Conservation (phyloP, 2,888 invertebrate genomes). For the Polietes domitor region DNA sequence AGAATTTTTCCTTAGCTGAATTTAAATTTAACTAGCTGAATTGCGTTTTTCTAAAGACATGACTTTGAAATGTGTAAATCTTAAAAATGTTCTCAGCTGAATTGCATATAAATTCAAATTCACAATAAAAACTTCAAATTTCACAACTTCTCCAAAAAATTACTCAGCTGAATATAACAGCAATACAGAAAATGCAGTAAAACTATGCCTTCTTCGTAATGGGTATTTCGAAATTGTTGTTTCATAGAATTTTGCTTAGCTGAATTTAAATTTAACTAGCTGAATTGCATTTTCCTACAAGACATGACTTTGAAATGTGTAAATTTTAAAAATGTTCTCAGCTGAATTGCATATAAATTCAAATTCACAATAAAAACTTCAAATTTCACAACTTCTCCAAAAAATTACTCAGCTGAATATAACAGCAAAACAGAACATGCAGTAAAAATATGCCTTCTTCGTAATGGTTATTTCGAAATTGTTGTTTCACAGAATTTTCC, state of each 20-base stretch:
- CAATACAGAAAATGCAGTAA: neutral
- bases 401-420: too few relatives aligned
- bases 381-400: neutral
- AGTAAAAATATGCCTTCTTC: too few relatives aligned
- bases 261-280: neutral
- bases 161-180: neutral
- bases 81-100: neutral
- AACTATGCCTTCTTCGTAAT: too few relatives aligned
- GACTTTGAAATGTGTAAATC: neutral
- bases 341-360: neutral
- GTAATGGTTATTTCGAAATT: neutral
- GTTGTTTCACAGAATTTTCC: neutral
- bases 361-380: neutral
- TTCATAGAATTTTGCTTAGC: neutral
- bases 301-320: too few relatives aligned
- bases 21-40: neutral
- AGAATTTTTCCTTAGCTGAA: slow-evolving; percentile 11
- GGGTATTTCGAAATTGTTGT: neutral
- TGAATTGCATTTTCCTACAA: neutral
- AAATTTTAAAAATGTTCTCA: neutral
- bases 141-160: neutral
- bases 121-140: neutral
- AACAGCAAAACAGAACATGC: too few relatives aligned
- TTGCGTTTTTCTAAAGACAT: neutral
- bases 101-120: neutral